Evolutionary conservation across 2,888 invertebrate genomes (phyloP), one percentile per base, ranked within the genome.

Genomic region (Drosophila maculinotata): DNA sequence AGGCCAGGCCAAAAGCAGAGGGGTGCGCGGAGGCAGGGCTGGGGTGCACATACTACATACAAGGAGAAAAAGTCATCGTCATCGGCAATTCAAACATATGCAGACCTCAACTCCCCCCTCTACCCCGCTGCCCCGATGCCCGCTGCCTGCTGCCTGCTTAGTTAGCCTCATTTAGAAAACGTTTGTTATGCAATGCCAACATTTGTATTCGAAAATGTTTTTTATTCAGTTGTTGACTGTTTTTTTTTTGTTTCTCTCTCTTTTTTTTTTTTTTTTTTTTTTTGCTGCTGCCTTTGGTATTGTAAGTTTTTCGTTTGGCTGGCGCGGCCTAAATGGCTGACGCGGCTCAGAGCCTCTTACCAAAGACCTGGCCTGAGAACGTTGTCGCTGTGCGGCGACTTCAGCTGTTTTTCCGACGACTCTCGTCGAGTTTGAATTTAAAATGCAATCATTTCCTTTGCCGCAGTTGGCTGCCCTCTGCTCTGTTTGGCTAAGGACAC

Each of bases 371-470:
- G 30, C 12, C 45, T 69, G 69, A 73, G 71, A 72, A 69, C 64
- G 42, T 45, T 60, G 63, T 84, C 81, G 76, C 17, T 17, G 15
- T 84, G 81, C 80, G 87, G 63, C 79, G 79, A 87, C 69, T 85
- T 85, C 87, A 82, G 84, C 85, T 78, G 87, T 84, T 87, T 84
- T 77, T 76, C 64, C 69, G 52, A 59, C 54, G 28, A 62, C 64
- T 44, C 36, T 75, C 48, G 70, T 75, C 48, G 70, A 80, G 89
- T 89, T 89, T 90, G 89, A 88, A 89, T 90, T 89, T 90, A 80
- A 89, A 90, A 89, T 90, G 89, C 89, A 90, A 88, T 88, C 88
- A 83, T 87, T 89, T 88, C 87, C 88, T 89, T 89, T 85, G 76
- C 79, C 75, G 71, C 72, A 79, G 64, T 79, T 64, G 42, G 51